Percentiles rank a stretch among this genome's conserved stretches.
Conservation (phyloP, 2,113 vertebrate genomes). For the Shinisaurus crocodilurus region DNA sequence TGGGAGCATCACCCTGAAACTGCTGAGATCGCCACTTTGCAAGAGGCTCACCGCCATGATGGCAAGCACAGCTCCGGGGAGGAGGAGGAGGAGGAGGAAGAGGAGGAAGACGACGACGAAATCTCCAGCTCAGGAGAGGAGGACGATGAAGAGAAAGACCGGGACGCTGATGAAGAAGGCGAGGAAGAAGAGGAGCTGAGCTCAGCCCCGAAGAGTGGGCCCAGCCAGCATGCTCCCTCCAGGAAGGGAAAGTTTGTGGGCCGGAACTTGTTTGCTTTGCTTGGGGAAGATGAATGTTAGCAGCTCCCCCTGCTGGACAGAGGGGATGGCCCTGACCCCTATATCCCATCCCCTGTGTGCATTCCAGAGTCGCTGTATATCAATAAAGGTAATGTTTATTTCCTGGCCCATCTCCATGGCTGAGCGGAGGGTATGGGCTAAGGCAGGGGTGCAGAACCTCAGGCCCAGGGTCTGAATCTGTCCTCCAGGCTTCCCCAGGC, state of each 20-base stretch:
- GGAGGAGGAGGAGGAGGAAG: constrained; percentile 76
- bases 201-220: neutral
- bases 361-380: constrained; percentile 20
- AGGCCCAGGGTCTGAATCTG: no score
- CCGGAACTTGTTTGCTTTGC: constrained; percentile 84
- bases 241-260: constrained; percentile 62
- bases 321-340: neutral
- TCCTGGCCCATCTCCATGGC: neutral
- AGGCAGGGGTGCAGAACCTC: no score
- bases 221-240: constrained; percentile 56
- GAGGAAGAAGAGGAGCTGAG: constrained; percentile 84
- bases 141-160: constrained; percentile 83
- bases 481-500: no score
- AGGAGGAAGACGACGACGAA: constrained; percentile 79
- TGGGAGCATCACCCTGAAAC: constrained; percentile 89
- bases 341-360: neutral
- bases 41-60: constrained; percentile 75
- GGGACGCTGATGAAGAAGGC: constrained; percentile 89
- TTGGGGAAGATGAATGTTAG: constrained; percentile 86
- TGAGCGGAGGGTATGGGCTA: neutral
- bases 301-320: neutral
- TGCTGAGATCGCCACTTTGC: constrained; percentile 80
- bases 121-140: constrained; percentile 88
- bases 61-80: constrained; percentile 49
- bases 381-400: constrained; percentile 50